Evolutionary conservation across 2,888 invertebrate genomes (phyloP).

Genomic region (Ectobius pallidus): DNA sequence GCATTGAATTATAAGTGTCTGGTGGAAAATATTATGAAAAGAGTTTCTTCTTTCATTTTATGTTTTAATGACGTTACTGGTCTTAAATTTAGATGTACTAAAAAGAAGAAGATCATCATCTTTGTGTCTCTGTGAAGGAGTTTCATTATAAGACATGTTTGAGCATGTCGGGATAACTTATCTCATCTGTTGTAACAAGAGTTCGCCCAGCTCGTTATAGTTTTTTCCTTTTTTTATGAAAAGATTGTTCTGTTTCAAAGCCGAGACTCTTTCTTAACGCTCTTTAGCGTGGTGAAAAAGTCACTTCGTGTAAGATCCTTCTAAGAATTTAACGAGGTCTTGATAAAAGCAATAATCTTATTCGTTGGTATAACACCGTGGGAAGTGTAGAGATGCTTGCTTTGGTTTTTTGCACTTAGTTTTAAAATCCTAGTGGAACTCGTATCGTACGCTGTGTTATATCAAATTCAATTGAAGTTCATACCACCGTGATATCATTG

Average conservation of each 20-base stretch:
- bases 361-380: too few relatives aligned
- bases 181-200: background rate
- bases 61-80: background rate
- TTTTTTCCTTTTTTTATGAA: background rate
- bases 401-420: too few relatives aligned
- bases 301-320: background rate
- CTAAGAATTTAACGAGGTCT: background rate
- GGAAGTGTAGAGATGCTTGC: too few relatives aligned
- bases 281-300: background rate
- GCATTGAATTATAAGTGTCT: background rate
- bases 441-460: too few relatives aligned
- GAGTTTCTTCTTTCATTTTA: background rate
- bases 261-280: background rate
- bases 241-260: conserved; percentile 7
- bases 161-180: background rate
- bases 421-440: too few relatives aligned
- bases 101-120: background rate
- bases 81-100: background rate
- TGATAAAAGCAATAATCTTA: background rate
- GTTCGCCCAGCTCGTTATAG: background rate
- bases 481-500: too few relatives aligned
- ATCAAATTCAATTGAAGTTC: too few relatives aligned
- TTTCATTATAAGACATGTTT: background rate
- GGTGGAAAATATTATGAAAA: background rate
- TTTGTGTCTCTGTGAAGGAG: background rate